Evolutionary conservation across 2,797 vertebrate species (phyloP).

Genomic region (Gymnopithys bicolor): DNA sequence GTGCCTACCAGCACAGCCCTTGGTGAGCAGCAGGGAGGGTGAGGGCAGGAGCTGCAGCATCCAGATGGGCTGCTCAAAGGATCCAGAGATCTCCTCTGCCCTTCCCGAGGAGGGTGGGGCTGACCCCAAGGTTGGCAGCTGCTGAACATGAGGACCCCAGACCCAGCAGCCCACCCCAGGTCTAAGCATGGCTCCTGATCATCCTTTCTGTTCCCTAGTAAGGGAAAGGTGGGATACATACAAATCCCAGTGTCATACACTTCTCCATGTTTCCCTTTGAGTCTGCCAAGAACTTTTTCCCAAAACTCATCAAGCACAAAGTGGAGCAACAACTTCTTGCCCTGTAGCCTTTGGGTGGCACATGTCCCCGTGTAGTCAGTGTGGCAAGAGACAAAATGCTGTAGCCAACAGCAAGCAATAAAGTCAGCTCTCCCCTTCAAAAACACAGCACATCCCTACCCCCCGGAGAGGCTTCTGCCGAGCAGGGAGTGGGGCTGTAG

Average conservation of each 20-base stretch:
- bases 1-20: not conserved
- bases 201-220: not conserved
- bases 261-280: not conserved
- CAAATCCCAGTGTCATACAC: not conserved
- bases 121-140: not conserved
- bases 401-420: not conserved
- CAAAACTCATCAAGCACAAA: not conserved
- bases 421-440: not conserved
- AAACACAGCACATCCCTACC: not conserved
- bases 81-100: not conserved
- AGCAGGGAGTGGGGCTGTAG: not conserved
- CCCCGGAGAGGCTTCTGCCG: not conserved
- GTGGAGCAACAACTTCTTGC: not conserved
- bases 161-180: not conserved
- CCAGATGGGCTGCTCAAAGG: not conserved
- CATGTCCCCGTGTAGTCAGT: rapidly evolving
- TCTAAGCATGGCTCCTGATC: not conserved
- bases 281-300: not conserved
- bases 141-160: not conserved
- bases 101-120: rapidly evolving
- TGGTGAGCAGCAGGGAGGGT: not conserved
- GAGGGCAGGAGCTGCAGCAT: not conserved
- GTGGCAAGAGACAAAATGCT: not conserved
- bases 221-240: not conserved
- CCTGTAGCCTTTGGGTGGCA: not conserved